These are phyloP conservation scores for Heterodera carotae DNA, from an alignment of 1,140 invertebrate species.

Conservation along the genomic window DNA sequence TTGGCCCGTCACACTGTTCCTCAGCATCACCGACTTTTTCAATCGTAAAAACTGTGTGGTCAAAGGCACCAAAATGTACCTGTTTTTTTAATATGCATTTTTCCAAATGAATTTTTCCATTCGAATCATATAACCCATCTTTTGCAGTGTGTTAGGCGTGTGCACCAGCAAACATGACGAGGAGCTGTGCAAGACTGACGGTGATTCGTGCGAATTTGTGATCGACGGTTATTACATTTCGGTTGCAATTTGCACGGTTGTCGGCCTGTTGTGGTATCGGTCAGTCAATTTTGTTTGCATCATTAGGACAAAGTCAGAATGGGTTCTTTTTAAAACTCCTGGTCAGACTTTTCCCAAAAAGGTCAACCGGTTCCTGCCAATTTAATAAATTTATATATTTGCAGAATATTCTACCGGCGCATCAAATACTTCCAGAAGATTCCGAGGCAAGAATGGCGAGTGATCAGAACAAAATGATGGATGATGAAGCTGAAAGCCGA, in stretches of 20 bases:
- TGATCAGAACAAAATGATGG: constrained; percentile 43
- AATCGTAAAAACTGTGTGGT: constrained; percentile 63
- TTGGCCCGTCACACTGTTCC: constrained; percentile 87
- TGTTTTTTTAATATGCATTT: constrained; percentile 16
- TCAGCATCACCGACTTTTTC: constrained; percentile 82
- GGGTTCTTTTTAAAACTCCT: not conserved
- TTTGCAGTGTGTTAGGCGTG: constrained; percentile 49
- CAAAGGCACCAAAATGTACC: constrained; percentile 49
- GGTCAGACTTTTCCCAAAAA: too few species aligned
- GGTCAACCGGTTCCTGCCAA: too few species aligned
- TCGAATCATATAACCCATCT: too few species aligned
- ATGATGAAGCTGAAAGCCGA: not conserved
- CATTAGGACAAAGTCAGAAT: too few species aligned
- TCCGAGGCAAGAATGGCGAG: constrained; percentile 52
- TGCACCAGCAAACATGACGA: constrained; percentile 58
- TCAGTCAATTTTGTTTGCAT: not conserved
- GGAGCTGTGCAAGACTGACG: constrained; percentile 51
- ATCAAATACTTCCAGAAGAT: constrained; percentile 58
- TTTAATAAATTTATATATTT: not conserved
- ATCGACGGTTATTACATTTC: constrained; percentile 56
- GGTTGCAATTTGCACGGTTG: constrained; percentile 51
- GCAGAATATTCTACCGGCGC: constrained; percentile 43
- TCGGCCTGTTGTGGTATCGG: constrained; percentile 51
- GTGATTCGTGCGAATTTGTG: constrained; percentile 52
- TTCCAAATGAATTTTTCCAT: too few species aligned